phyloP scores from a whole-genome alignment of 2,113 vertebrate genomes.

The Amia ocellicauda region DNA sequence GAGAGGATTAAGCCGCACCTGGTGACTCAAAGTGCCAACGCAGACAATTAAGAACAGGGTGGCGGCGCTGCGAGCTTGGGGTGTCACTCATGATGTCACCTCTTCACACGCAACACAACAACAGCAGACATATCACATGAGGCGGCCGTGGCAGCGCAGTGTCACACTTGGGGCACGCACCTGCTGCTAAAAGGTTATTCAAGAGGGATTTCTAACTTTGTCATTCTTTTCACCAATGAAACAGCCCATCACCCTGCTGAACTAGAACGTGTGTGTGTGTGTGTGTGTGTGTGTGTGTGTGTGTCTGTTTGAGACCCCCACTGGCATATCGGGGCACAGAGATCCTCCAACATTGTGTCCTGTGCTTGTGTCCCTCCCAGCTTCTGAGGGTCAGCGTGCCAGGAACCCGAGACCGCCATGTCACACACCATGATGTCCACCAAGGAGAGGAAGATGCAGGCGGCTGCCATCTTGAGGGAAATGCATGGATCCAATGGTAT shows the following conservation, averaged over 20 bases:
- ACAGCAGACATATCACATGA: too few relatives aligned
- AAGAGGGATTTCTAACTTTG: slow-evolving; percentile 62
- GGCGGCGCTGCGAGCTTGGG: too few relatives aligned
- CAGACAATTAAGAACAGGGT: too few relatives aligned
- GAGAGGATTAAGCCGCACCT: too few relatives aligned
- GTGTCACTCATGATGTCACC: too few relatives aligned
- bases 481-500: slow-evolving; percentile 79
- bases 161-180: too few relatives aligned
- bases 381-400: slow-evolving; percentile 34
- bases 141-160: too few relatives aligned
- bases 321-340: too few relatives aligned
- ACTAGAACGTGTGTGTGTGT: slow-evolving; percentile 24
- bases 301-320: neutral
- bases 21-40: too few relatives aligned
- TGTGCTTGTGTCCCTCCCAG: slow-evolving; percentile 62
- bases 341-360: too few relatives aligned
- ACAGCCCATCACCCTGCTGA: slow-evolving; percentile 44
- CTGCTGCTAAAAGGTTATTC: slow-evolving; percentile 69
- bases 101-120: too few relatives aligned
- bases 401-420: slow-evolving; percentile 63
- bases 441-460: slow-evolving; percentile 83
- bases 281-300: neutral
- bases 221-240: slow-evolving; percentile 46
- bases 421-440: slow-evolving; percentile 78
- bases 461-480: slow-evolving; percentile 86